Conservation (phyloP, 2,888 invertebrate genomes). For the Xestia sexstrigata region DNA sequence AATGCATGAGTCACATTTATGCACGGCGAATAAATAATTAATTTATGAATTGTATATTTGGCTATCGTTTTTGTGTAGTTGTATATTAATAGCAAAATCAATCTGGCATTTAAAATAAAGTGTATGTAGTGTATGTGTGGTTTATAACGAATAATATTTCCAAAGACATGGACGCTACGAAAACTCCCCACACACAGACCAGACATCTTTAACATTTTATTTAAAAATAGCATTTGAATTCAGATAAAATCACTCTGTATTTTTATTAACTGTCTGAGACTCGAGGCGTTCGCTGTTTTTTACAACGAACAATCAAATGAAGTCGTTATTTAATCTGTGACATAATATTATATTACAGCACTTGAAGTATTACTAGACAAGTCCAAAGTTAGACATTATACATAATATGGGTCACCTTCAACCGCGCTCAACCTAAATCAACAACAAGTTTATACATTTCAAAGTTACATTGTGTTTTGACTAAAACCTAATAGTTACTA, state of each 20-base stretch:
- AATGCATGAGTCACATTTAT: conserved; percentile 8
- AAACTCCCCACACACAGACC: neutral
- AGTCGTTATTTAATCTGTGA: conserved; percentile 36
- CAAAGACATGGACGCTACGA: neutral
- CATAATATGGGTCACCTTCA: conserved; percentile 58
- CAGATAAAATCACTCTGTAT: conserved; percentile 8
- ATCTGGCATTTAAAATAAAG: neutral
- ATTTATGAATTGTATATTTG: conserved; percentile 16
- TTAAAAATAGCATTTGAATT: conserved; percentile 21
- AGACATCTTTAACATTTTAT: conserved; percentile 3
- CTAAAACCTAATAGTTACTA: conserved; percentile 50
- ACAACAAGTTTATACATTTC: conserved; percentile 55
- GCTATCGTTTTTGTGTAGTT: conserved; percentile 8
- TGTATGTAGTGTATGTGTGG: too few relatives aligned
- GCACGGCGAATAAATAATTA: conserved; percentile 22
- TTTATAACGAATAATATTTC: neutral
- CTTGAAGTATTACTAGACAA: conserved; percentile 49
- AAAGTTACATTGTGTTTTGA: conserved; percentile 50
- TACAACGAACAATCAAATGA: conserved; percentile 32
- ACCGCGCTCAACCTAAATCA: conserved; percentile 54
- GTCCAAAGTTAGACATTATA: conserved; percentile 48
- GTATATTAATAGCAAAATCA: conserved; percentile 10
- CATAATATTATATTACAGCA: conserved; percentile 34
- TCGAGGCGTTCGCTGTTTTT: conserved; percentile 8
- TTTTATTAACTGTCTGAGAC: conserved; percentile 4